phyloP scores from a whole-genome alignment of 2,888 invertebrate genomes.

The Anoncus sp. region DNA sequence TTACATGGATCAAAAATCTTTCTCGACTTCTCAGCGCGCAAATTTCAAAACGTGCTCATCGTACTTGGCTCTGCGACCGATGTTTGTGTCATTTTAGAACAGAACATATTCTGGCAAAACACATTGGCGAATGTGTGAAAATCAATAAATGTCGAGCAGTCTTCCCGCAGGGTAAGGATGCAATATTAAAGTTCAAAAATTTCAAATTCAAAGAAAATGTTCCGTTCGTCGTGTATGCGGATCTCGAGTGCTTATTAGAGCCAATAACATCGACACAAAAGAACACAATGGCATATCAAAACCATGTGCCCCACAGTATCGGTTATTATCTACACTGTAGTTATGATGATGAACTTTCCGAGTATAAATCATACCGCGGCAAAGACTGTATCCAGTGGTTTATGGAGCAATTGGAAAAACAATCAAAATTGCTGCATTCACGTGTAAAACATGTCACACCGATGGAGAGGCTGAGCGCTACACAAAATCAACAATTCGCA shows the following conservation, averaged over 20 bases:
- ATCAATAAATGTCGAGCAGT: slow-evolving; percentile 14
- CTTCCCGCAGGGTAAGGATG: not conserved
- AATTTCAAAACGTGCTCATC: not conserved
- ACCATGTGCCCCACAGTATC: slow-evolving; percentile 21
- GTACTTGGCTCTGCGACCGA: too few relatives aligned
- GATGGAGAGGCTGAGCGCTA: not conserved
- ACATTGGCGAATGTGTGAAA: slow-evolving; percentile 14
- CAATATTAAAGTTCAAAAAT: slow-evolving; percentile 27
- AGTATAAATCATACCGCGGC: slow-evolving; percentile 28
- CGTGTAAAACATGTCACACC: not conserved
- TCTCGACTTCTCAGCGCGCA: slow-evolving; percentile 1
- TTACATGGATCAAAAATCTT: slow-evolving; percentile 11
- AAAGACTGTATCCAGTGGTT: slow-evolving; percentile 43
- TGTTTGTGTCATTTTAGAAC: too few relatives aligned
- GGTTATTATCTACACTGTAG: slow-evolving; percentile 19
- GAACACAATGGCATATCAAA: slow-evolving; percentile 36
- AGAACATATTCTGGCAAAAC: slow-evolving; percentile 9
- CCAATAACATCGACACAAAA: not conserved
- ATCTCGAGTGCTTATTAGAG: slow-evolving; percentile 25
- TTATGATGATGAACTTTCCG: slow-evolving; percentile 24
- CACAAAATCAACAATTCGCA: not conserved
- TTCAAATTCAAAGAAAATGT: slow-evolving; percentile 5
- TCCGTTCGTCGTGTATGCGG: slow-evolving; percentile 25
- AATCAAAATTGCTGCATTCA: not conserved
- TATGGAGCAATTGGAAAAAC: slow-evolving; percentile 18